These are phyloP conservation scores for Enteromius fasciolatus DNA, from an alignment of 2,797 vertebrate genomes.

Conservation along the genomic window DNA sequence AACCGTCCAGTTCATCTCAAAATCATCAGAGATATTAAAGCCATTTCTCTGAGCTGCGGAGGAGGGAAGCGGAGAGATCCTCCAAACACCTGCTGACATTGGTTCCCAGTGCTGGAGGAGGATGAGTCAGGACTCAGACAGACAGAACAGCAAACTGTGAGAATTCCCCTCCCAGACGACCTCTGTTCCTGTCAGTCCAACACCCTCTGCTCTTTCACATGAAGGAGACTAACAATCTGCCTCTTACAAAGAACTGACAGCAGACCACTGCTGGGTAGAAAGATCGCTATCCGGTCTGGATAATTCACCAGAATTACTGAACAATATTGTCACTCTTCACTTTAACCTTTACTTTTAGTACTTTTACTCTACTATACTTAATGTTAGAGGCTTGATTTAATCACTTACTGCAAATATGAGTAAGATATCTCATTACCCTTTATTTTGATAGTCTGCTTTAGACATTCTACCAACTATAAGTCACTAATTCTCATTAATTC, in stretches of 20 bases:
- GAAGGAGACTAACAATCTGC: background rate
- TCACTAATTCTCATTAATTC: too few species aligned
- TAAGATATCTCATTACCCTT: background rate
- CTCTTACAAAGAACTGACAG: background rate
- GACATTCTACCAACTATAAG: too few species aligned
- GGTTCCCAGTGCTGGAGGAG: constrained; percentile 55
- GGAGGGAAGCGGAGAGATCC: background rate
- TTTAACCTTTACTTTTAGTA: background rate
- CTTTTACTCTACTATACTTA: too few species aligned
- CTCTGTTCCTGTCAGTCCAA: constrained; percentile 56
- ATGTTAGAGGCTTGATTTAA: background rate
- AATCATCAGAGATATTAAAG: background rate
- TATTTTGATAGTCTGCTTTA: too few species aligned
- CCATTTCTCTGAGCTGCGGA: background rate
- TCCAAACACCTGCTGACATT: constrained; percentile 58
- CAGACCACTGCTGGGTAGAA: background rate
- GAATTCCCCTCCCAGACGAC: constrained; percentile 59
- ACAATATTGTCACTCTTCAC: background rate
- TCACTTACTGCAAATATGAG: background rate
- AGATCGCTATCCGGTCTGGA: background rate
- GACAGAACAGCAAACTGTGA: constrained; percentile 60
- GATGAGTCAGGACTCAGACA: constrained; percentile 57
- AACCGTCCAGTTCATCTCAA: background rate
- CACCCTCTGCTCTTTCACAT: constrained; percentile 12
- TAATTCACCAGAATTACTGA: background rate